These are phyloP conservation scores for Drosophila histrio DNA, from an alignment of 2,888 invertebrate species.

Conservation along the genomic window DNA sequence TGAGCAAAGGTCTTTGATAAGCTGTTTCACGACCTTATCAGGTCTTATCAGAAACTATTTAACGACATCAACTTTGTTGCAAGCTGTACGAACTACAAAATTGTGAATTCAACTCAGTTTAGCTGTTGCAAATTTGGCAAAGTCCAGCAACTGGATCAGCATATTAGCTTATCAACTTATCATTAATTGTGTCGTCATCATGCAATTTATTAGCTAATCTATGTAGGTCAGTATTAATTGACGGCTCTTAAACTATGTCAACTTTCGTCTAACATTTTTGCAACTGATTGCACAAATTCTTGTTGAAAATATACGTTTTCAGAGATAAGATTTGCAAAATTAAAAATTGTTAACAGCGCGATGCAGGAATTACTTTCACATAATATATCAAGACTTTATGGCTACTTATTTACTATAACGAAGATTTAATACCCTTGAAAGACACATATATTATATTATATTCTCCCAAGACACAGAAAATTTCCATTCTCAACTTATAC, in stretches of 20 bases:
- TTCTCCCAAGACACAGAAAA: too few relatives aligned
- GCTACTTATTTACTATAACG: background rate
- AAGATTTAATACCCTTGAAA: background rate
- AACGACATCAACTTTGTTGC: background rate
- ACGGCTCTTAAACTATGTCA: background rate
- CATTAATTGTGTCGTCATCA: background rate
- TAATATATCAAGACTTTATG: background rate
- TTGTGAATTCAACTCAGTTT: background rate
- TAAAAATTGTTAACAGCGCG: background rate
- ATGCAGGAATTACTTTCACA: background rate
- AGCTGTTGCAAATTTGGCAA: background rate
- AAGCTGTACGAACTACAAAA: conserved; percentile 1
- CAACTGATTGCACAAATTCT: conserved; percentile 12
- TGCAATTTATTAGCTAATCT: conserved; percentile 7
- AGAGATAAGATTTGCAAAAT: conserved; percentile 26
- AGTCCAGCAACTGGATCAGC: background rate
- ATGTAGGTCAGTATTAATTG: conserved; percentile 32
- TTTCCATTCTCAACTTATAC: background rate
- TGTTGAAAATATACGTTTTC: background rate
- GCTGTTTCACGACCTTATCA: conserved; percentile 39
- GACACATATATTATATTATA: too few relatives aligned
- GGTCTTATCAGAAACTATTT: conserved; percentile 44
- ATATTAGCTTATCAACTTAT: background rate
- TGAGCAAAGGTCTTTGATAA: conserved; percentile 18
- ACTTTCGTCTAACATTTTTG: background rate